Conservation (phyloP, 1,140 invertebrate genomes). For the Brachionus rotundiformis region DNA sequence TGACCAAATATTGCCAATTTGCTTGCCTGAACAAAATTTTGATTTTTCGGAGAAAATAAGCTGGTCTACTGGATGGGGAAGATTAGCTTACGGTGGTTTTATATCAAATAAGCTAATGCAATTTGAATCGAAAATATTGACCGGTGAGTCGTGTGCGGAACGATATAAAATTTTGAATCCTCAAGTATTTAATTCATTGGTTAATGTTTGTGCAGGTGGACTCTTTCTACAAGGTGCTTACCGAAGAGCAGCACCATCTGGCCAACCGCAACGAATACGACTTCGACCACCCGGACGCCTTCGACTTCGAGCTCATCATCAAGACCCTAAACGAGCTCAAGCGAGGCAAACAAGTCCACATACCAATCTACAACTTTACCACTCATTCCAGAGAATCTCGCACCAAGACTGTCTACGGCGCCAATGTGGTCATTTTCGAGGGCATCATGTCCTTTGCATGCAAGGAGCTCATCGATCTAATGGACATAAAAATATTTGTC, state of each 20-base stretch:
- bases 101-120: no score
- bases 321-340: conserved; percentile 83
- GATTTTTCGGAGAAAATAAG: no score
- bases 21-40: no score
- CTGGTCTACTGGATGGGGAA: no score
- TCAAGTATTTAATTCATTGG: no score
- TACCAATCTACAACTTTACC: conserved; percentile 94
- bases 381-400: conserved; percentile 82
- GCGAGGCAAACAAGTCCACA: conserved; percentile 74
- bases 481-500: conserved; percentile 74
- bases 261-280: conserved; percentile 90
- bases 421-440: conserved; percentile 99
- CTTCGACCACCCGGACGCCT: conserved; percentile 98
- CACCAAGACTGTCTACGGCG: conserved; percentile 97
- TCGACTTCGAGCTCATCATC: conserved; percentile 89
- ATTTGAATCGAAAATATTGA: no score
- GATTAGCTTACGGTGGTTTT: no score
- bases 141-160: no score
- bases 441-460: conserved; percentile 94
- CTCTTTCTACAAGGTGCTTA: conserved; percentile 94
- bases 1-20: no score
- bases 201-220: background rate
- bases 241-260: conserved; percentile 84
- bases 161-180: no score
- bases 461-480: conserved; percentile 74